Base-by-base conservation (phyloP, 1,140 invertebrate species). In the Pogonomyrmex californicus region DNA sequence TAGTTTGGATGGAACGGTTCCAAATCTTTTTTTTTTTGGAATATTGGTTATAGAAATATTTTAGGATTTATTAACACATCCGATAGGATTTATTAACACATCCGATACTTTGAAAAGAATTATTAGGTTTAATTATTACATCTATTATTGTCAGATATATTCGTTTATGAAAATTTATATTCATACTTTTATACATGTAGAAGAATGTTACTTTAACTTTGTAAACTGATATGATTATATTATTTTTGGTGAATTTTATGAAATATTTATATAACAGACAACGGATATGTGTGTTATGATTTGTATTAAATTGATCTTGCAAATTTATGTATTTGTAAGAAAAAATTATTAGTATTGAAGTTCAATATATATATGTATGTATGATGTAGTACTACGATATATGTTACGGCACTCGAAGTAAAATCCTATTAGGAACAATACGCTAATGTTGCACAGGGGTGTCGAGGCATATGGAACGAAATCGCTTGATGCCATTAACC, bases 401-500 rank as follows among this genome's bases (percentile, higher is more conserved):
- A 23, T 51, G 51, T 75, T 85, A 90, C 89, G 90, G 87, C 91
- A 88, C 14, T 92, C 90, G 4, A 63, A 49, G 47, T 58, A 12
- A 54, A 77, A 91, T 92, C 86, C 86, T 81, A 79, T 92, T 87
- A 89, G 85, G 76, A 88, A 85, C 65, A 81, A 73, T 86, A 87
- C 78, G 86, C 87, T 92, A 93, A 93, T 91, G 88, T 90, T 70
- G 44, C 38, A 47, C 12, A 86, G 51, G 88, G 65, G 81, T 3
- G 85, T 78, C 60, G 82, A 23, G 88, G 85, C 91, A 92, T 91
- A 92, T 90, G 90, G 91, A 92, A 63, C 79, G 85, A 94, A 93
- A 93, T 94, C 93, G 93, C 91, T 94, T 93, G 91, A 94, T 94
- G 91, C 93, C 92, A 94, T 94, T 94, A 94, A 93, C 85, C 83